Evolutionary conservation across 2,797 vertebrate genomes (phyloP).

Genomic region (Telmatherina bonti): DNA sequence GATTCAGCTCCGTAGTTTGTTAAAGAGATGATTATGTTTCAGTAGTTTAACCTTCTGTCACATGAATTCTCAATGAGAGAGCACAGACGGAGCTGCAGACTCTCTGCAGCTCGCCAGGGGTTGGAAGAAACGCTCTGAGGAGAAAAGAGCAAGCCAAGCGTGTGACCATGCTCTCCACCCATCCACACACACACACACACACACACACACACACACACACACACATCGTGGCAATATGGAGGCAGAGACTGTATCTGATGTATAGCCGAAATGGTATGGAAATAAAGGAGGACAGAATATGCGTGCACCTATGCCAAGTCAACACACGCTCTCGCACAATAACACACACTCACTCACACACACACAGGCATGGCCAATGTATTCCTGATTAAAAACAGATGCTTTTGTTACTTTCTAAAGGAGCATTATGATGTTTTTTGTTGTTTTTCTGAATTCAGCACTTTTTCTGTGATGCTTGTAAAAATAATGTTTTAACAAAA

Average conservation of each 20-base stretch:
- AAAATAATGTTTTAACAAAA: no score
- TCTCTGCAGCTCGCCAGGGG: conserved; percentile 30
- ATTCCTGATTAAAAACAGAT: no score
- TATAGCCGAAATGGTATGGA: conserved; percentile 39
- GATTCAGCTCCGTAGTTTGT: background rate
- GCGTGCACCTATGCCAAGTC: conserved; percentile 1
- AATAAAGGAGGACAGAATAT: conserved; percentile 48
- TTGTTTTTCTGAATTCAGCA: no score
- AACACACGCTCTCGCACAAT: background rate
- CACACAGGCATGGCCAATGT: background rate
- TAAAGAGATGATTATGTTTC: background rate
- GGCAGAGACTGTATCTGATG: no score
- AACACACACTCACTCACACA: background rate
- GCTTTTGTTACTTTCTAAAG: no score
- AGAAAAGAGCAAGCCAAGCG: conserved; percentile 54
- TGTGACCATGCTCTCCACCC: conserved; percentile 1
- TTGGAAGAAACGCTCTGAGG: conserved; percentile 43
- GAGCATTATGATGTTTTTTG: no score
- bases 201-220: no score
- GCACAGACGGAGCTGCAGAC: background rate
- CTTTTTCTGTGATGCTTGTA: no score
- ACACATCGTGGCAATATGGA: no score
- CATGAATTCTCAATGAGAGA: conserved; percentile 11
- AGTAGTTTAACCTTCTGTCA: conserved; percentile 12
- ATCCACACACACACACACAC: no score